Evolutionary conservation across 2,113 vertebrate species (phyloP).

Genomic region (Potamarius usumacintae): DNA sequence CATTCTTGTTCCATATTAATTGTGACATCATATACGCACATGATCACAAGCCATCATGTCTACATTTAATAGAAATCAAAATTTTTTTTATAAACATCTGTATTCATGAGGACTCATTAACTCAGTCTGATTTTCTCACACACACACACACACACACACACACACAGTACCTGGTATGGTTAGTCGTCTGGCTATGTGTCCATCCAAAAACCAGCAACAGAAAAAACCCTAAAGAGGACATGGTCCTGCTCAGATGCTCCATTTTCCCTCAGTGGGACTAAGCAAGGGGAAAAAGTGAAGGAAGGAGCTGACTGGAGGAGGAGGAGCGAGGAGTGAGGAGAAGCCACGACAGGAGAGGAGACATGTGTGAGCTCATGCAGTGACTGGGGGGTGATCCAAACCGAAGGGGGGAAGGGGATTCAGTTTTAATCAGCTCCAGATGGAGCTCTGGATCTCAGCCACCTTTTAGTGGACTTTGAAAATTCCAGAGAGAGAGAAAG

Average conservation of each 20-base stretch:
- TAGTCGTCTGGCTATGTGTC: constrained; percentile 61
- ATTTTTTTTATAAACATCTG: neutral
- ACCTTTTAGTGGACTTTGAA: neutral
- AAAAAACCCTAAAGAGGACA: constrained; percentile 59
- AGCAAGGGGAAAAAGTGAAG: constrained; percentile 50
- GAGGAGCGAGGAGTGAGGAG: constrained; percentile 49
- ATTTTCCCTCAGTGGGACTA: constrained; percentile 56
- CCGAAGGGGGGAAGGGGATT: neutral
- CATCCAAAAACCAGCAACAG: constrained; percentile 61
- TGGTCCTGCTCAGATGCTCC: constrained; percentile 51
- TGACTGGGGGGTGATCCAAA: constrained; percentile 10
- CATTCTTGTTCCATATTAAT: neutral
- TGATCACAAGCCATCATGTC: too few species aligned
- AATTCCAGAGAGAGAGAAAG: neutral
- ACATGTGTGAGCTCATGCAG: constrained; percentile 35
- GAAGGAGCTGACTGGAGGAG: constrained; percentile 40
- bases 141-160: neutral
- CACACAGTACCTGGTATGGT: constrained; percentile 67
- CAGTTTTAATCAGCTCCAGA: constrained; percentile 52
- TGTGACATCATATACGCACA: neutral
- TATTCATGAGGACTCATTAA: neutral
- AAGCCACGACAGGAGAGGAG: constrained; percentile 23
- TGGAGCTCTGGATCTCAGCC: constrained; percentile 17
- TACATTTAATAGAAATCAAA: neutral
- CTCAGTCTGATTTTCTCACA: neutral